Percentiles rank a stretch among this genome's conserved stretches.
These are phyloP conservation scores for Eupithecia tripunctaria DNA, from an alignment of 2,888 invertebrate genomes.

Conservation along the genomic window DNA sequence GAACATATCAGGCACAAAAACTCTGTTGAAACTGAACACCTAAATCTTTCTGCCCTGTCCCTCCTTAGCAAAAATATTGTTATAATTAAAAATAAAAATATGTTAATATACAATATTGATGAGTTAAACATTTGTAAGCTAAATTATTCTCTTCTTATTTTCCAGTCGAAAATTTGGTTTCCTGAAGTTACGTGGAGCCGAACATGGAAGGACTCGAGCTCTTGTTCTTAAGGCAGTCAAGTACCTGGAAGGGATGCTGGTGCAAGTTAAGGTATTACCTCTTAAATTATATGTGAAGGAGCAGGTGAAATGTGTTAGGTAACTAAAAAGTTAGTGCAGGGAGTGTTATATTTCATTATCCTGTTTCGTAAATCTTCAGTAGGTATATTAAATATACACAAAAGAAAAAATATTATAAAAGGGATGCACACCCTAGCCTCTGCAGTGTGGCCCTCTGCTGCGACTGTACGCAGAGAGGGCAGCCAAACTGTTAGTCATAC, in stretches of 20 bases:
- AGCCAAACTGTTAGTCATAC: not conserved
- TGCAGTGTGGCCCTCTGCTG: not conserved
- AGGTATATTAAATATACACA: not conserved
- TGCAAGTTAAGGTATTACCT: constrained; percentile 86
- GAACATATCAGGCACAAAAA: not conserved
- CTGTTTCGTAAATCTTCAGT: not conserved
- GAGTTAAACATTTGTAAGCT: not conserved
- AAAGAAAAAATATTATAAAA: not conserved
- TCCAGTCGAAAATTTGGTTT: constrained; percentile 96
- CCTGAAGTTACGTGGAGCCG: constrained; percentile 90
- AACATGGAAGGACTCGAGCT: constrained; percentile 91
- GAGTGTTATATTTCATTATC: not conserved
- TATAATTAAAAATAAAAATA: not conserved
- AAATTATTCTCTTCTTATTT: constrained; percentile 44
- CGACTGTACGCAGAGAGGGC: too few relatives aligned
- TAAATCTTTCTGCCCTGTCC: not conserved
- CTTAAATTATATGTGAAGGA: not conserved
- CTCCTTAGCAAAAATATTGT: not conserved
- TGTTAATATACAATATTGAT: too few relatives aligned
- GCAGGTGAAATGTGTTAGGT: not conserved
- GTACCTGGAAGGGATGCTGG: constrained; percentile 93
- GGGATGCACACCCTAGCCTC: not conserved
- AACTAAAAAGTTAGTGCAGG: not conserved
- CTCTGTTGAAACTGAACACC: not conserved
- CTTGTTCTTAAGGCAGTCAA: constrained; percentile 94